phyloP scores from a whole-genome alignment of 2,888 invertebrate genomes.

The Salpingus planirostris region DNA sequence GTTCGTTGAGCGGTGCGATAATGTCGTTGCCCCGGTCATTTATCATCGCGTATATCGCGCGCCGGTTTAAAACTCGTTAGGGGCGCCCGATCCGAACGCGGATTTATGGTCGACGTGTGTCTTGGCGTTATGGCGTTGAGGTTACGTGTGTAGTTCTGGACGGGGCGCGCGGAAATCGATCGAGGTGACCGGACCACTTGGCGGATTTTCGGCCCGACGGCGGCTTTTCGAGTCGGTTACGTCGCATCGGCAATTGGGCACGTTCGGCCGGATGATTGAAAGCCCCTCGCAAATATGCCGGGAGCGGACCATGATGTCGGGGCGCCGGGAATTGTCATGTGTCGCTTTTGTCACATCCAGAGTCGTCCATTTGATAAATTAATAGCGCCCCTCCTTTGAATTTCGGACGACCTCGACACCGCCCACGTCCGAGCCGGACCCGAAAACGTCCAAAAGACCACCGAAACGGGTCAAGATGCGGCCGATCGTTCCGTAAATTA shows the following conservation, averaged over 20 bases:
- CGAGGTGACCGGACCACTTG: too few species aligned
- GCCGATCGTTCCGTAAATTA: too few species aligned
- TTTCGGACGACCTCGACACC: too few species aligned
- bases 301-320: conserved; percentile 25
- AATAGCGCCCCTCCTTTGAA: conserved; percentile 19
- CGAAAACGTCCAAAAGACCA: too few species aligned
- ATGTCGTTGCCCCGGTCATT: conserved; percentile 13
- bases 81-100: neutral
- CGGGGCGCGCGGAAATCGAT: too few species aligned
- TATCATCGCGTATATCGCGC: conserved; percentile 9
- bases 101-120: neutral
- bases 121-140: too few species aligned
- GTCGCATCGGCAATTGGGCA: conserved; percentile 19
- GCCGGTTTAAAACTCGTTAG: neutral
- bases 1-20: conserved; percentile 13
- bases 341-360: conserved; percentile 32
- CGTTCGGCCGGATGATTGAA: conserved; percentile 27
- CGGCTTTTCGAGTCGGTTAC: too few species aligned
- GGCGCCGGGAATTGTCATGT: conserved; percentile 31
- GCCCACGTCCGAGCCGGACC: too few species aligned
- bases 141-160: too few species aligned
- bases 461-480: too few species aligned
- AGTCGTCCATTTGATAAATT: conserved; percentile 30
- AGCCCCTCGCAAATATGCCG: conserved; percentile 22
- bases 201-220: too few species aligned